Evolutionary conservation across 2,113 vertebrate genomes (phyloP), one percentile per base, ranked within the genome.

Genomic region (Romanogobio albipinnatus): DNA sequence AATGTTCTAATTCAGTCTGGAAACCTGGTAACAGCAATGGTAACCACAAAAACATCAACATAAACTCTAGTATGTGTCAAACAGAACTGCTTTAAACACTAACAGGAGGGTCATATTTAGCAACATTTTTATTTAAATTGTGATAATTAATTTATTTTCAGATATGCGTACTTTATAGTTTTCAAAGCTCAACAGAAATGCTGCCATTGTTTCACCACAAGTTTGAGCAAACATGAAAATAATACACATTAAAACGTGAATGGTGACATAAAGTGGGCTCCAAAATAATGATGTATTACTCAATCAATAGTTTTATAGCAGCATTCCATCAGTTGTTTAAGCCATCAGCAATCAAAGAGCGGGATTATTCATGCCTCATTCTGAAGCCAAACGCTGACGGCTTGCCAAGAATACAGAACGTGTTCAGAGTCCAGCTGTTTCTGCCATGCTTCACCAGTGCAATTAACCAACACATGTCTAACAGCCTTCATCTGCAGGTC

Each of bases 261-360:
- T 33, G 13, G 59, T 79, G 76, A 24, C 39, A 45, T 3, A 78
- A 33, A 59, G 11, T 45, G 58, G n/a, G 39, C 22, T 79, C n/a
- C 4, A 79, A 62, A 79, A 26, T 62, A 79, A 79, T 62, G 58
- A 43, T 26, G 26, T 17, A 79, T 62, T 26, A 62, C 58, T 62
- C 43, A 61, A 62, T 79, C 76, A 79, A 79, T 62, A 33, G 24
- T n/a, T 68, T 62, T 80, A 80, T 29, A 53, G 43, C 79, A 51
- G 49, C 43, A 14, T 36, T 51, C 8, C 26, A 36, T 81, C n/a
- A 80, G n/a, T 43, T 79, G 58, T 62, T 62, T 43, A 74, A 26
- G 58, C 39, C 58, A 11, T 39, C 13, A 79, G 36, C 22, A 62
- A 79, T 79, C 36, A 61, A 19, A 61, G 10, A 43, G 14, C 0